Base-by-base conservation (phyloP, 2,797 vertebrate species). In the Anisognathus igniventris region DNA sequence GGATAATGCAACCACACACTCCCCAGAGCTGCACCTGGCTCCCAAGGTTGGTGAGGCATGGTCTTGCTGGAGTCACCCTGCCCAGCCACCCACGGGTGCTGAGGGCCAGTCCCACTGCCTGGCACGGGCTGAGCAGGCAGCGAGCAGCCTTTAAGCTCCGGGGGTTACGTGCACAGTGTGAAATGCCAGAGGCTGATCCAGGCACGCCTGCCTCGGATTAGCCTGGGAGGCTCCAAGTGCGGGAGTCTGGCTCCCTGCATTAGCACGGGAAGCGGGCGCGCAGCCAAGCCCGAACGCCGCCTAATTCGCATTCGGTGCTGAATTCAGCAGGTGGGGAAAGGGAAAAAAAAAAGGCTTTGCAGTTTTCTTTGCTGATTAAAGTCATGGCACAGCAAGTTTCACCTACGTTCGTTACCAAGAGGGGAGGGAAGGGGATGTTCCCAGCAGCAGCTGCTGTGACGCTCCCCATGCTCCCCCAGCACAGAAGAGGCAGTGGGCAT, bases 351-450 rank as follows among this genome's bases (percentile, higher is more conserved):
- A 70, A 71, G 23, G 56, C 88, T 91, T 88, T 92, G 93, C 94
- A 90, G 88, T 94, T 94, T 95, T 94, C 93, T 95, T 90, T 83
- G 93, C 94, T 95, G 94, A 95, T 94, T 92, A 95, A 95, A 96
- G 88, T 94, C 94, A 95, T 91, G 90, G 96, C 94, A 90, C 96
- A 96, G 94, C 94, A 95, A 91, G 88, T 94, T 95, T 95, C 90
- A 95, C 93, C 92, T 95, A 83, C 21, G 4, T 91, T 95, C 60
- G 10, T 92, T 90, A 96, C 82, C 20, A 12, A 76, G 85, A 87
- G 33, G 47, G 82, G 72, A 95, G 78, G 90, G 72, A 85, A 89
- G 56, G 78, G 47, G 51, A 37, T 66, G 85, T 62, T 95, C 64
- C 78, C 75, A 74, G 81, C 64, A 91, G 85, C 94, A 93, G 81